phyloP scores from a whole-genome alignment of 2,888 invertebrate genomes.

The Rugalucina vietnamica region DNA sequence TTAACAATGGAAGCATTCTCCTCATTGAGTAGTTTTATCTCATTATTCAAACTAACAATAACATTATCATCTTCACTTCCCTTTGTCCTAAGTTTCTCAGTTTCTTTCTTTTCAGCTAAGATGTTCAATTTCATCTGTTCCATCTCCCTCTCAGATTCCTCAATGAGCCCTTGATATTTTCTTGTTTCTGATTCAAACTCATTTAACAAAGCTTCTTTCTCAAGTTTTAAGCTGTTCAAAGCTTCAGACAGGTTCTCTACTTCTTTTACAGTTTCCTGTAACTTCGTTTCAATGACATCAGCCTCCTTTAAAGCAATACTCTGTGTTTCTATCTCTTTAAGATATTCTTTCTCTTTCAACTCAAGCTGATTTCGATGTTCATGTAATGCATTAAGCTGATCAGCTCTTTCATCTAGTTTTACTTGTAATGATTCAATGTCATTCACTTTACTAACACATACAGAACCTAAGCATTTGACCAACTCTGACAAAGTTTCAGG shows the following conservation, averaged over 20 bases:
- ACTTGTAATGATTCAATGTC: background rate
- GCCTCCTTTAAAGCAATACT: slow-evolving; percentile 43
- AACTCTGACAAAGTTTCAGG: background rate
- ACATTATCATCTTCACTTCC: slow-evolving; percentile 12
- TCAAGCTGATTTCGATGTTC: background rate
- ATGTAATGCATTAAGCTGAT: background rate
- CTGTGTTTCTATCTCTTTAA: background rate
- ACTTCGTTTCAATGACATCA: slow-evolving; percentile 62
- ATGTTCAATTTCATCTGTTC: slow-evolving; percentile 31
- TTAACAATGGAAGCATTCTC: background rate
- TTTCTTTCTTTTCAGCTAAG: slow-evolving; percentile 29
- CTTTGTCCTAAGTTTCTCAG: slow-evolving; percentile 26
- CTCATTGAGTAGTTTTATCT: slow-evolving; percentile 33
- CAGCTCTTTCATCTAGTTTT: background rate
- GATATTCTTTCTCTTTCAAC: background rate
- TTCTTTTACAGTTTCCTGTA: background rate
- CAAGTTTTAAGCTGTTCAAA: slow-evolving; percentile 32
- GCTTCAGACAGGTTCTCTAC: slow-evolving; percentile 25
- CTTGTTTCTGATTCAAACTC: slow-evolving; percentile 26
- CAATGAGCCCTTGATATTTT: slow-evolving; percentile 16
- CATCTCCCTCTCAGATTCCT: slow-evolving; percentile 48
- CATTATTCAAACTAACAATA: slow-evolving; percentile 34
- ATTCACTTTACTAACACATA: background rate
- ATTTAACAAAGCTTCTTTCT: slow-evolving; percentile 34
- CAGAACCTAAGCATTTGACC: background rate